Evolutionary conservation across 2,797 vertebrate genomes (phyloP), one percentile per base, ranked within the genome.

Genomic region (Anabas testudineus): DNA sequence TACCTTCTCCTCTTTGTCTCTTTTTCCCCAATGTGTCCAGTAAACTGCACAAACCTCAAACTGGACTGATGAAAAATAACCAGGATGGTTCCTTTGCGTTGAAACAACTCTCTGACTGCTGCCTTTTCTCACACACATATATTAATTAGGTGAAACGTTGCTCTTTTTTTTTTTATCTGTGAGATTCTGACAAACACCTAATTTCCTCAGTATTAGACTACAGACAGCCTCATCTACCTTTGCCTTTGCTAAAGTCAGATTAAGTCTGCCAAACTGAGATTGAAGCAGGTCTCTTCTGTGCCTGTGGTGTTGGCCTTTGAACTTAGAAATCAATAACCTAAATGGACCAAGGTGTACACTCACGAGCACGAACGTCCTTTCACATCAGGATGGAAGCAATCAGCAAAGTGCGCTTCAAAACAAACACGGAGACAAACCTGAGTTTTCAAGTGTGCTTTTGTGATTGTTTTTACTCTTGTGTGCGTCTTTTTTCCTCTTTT

Each of bases 391-490:
- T 78, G 65, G 64, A 83, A 68, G 67, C 57, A 90, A 93, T 91
- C 80, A 90, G 73, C 57, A 80, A 84, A 92, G 87, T 90, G 88
- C 85, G 76, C 76, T 64, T 80, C 69, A 36, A 79, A 73, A 75
- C 30, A 58, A 73, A 72, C 77, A 21, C 32, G 46, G 12, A 67
- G 4, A 60, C 65, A 30, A 5, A 67, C 42, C 52, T 24, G 49
- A 34, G 52, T 34, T 21, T 60, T 49, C n/a, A 52, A 45, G 16
- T 5, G 12, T 14, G n/a, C 10, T 70, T 39, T 49, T 36, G 22
- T 18, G 8, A 36, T 18, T 41, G 66, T 28, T 9, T n/a, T n/a
- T 22, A 32, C 46, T 18, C 3, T 51, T 60, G n/a, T 34, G 18
- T 4, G 26, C 36, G 10, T 28, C 1, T 15, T 37, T 19, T 42